A percentile compares a stretch with the other conserved stretches of the same genome.
These are phyloP conservation scores for Trachelus stipa DNA, from an alignment of 2,888 invertebrate species.

Conservation along the genomic window DNA sequence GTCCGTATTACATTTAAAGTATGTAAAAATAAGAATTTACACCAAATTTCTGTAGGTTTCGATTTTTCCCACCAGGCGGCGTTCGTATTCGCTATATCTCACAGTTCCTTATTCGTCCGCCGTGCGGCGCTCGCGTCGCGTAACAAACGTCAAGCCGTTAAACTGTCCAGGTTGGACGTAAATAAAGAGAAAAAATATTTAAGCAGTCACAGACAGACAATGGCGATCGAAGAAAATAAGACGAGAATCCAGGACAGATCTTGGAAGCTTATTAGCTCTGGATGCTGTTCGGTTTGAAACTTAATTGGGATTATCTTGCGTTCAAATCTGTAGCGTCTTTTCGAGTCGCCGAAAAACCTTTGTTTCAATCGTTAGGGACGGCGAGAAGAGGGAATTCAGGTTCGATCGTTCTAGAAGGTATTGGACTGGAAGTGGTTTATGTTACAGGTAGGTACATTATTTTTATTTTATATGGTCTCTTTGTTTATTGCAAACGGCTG, in stretches of 20 bases:
- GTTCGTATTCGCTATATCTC: neutral
- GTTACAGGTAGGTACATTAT: neutral
- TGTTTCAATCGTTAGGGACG: neutral
- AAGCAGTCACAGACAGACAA: neutral
- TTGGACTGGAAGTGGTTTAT: neutral
- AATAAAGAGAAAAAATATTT: neutral
- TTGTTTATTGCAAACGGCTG: neutral
- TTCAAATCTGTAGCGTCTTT: neutral
- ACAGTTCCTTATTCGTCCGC: neutral
- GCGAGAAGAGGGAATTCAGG: neutral
- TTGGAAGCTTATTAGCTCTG: slow-evolving; percentile 5
- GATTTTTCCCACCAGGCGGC: neutral
- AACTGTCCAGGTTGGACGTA: neutral
- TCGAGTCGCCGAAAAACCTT: neutral
- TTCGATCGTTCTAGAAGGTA: neutral
- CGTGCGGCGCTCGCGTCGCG: neutral
- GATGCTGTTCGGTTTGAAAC: neutral
- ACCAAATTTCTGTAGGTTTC: neutral
- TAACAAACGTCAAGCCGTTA: neutral
- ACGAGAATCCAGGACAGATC: neutral
- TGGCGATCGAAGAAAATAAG: neutral
- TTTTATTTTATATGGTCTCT: neutral
- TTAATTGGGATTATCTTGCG: slow-evolving; percentile 3
- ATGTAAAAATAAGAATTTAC: neutral
- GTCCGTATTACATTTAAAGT: too few species aligned